phyloP scores from a whole-genome alignment of 1,140 invertebrate genomes.

The Mercenaria mercenaria region DNA sequence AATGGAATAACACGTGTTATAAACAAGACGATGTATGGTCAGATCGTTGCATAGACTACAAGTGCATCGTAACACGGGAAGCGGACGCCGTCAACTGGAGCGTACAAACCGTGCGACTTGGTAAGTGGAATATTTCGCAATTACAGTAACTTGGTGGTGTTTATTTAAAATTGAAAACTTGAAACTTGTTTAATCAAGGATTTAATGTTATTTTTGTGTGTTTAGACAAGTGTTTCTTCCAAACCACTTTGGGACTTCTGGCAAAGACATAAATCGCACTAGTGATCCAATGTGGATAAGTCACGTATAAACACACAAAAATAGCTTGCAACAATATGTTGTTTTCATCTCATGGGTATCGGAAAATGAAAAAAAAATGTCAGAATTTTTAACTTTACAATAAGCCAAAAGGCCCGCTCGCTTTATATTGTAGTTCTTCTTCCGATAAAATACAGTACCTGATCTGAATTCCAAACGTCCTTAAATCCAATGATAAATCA shows the following conservation, averaged over 20 bases:
- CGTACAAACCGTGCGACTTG: conserved; percentile 28
- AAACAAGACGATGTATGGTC: conserved; percentile 33
- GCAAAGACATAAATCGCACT: no score
- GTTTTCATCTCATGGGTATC: no score
- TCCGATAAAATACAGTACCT: no score
- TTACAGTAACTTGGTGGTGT: not conserved
- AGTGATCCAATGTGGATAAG: no score
- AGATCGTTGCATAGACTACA: conserved; percentile 50
- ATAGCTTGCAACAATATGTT: no score
- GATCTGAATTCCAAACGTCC: no score
- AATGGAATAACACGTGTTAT: conserved; percentile 60
- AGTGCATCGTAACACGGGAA: conserved; percentile 25
- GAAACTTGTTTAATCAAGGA: not conserved
- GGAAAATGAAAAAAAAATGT: no score
- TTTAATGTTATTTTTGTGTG: not conserved
- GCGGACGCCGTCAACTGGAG: conserved; percentile 40
- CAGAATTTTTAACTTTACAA: no score
- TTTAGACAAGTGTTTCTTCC: not conserved
- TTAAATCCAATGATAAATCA: no score
- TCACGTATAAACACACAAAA: not conserved
- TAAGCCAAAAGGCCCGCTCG: no score
- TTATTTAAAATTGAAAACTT: not conserved
- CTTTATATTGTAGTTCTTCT: no score
- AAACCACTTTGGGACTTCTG: not conserved
- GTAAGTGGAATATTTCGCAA: not conserved